Evolutionary conservation across 2,888 invertebrate genomes (phyloP), one percentile per base, ranked within the genome.

Genomic region (Drosophila neotestacea): DNA sequence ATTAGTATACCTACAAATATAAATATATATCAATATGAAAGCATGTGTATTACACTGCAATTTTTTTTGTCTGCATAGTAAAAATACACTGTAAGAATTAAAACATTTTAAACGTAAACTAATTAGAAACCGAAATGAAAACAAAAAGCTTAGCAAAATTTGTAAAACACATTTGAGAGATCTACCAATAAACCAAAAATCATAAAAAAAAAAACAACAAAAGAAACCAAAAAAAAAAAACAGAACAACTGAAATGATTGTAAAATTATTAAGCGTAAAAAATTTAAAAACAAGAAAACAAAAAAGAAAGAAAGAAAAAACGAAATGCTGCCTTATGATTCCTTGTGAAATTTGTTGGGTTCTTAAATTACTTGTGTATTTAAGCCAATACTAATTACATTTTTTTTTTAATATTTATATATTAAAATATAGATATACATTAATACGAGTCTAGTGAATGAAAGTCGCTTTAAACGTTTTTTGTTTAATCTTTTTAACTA

Each of bases 281-380:
- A 47, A 46, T 70, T 65, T 30, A 54, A 38, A 5, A 54, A 39
- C 16, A 7, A 55, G 30, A 51, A 46, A 38, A 39, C 16, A 7
- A 55, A 41, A 51, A 46, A 38, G 27, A 36, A 42, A 27, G 59
- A 62, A 59, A 48, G 28, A 63, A 70, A 74, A 74, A 78, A 84
- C 76, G 78, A 88, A 88, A 85, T 82, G 90, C 90, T 90, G 90
- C 91, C 91, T 90, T 90, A 90, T 88, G 84, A 87, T 90, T 90
- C 90, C 90, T 91, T 90, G 90, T 91, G 90, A 90, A 87, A 85
- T 85, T 79, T 75, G 78, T 77, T 88, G 85, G 73, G 61, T 78
- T 72, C 61, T 79, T 69, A 64, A 70, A 62, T 63, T 56, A 54
- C 54, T 52, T 59, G 52, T 74, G 79, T 79, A 78, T 84, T 87